Conservation (phyloP, 1,140 invertebrate genomes). For the Cardiocondyla obscurior region DNA sequence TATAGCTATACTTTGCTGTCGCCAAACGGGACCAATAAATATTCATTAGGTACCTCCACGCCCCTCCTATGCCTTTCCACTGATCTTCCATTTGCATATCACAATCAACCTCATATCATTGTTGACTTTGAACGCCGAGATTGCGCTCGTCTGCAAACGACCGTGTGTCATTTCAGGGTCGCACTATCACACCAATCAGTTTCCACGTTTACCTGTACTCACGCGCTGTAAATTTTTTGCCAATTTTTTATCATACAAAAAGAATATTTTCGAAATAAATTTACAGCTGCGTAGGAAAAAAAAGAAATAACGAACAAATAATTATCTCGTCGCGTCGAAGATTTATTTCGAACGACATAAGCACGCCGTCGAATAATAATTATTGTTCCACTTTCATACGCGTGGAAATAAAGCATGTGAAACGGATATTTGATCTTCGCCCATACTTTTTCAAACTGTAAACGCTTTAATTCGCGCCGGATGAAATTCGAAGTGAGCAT, state of each 20-base stretch:
- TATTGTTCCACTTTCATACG: not conserved
- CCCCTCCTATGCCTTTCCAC: slow-evolving; percentile 53
- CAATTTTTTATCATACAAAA: not conserved
- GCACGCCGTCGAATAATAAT: no score
- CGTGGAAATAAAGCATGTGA: not conserved
- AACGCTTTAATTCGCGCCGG: not conserved
- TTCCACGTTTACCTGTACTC: not conserved
- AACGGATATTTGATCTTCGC: not conserved
- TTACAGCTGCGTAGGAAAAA: not conserved
- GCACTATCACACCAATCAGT: slow-evolving; percentile 5
- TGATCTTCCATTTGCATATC: slow-evolving; percentile 78
- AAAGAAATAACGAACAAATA: no score
- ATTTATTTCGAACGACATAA: not conserved
- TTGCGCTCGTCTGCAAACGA: slow-evolving; percentile 52
- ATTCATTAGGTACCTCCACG: slow-evolving; percentile 78
- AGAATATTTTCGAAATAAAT: not conserved
- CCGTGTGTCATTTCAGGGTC: slow-evolving; percentile 31
- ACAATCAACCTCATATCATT: slow-evolving; percentile 81
- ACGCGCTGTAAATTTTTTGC: not conserved
- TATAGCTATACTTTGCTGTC: slow-evolving; percentile 65
- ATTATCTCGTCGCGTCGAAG: no score
- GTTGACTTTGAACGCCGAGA: slow-evolving; percentile 67
- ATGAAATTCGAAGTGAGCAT: slow-evolving; percentile 22
- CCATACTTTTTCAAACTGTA: not conserved
- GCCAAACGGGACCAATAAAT: slow-evolving; percentile 75